phyloP scores from a whole-genome alignment of 2,113 vertebrate genomes.

The Plotosus lineatus region DNA sequence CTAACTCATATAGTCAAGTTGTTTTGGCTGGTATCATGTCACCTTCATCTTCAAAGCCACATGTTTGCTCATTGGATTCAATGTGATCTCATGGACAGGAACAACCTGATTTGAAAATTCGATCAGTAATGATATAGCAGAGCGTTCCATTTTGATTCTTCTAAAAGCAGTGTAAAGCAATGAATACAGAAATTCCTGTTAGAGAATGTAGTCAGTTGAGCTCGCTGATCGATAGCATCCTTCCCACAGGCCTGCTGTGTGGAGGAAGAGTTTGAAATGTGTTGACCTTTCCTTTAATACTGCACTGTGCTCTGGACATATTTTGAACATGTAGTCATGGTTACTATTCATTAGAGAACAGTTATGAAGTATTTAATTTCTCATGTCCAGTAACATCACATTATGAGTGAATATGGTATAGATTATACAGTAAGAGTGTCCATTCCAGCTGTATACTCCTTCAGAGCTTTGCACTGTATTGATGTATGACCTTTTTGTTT shows the following conservation, averaged over 20 bases:
- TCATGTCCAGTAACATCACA: slow-evolving; percentile 1
- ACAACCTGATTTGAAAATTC: background rate
- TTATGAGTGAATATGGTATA: slow-evolving; percentile 36
- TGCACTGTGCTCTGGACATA: slow-evolving; percentile 20
- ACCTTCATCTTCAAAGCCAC: slow-evolving; percentile 8
- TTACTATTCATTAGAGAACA: slow-evolving; percentile 34
- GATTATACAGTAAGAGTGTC: background rate
- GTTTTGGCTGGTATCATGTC: slow-evolving; percentile 9
- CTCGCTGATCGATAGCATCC: slow-evolving; percentile 40
- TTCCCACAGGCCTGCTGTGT: slow-evolving; percentile 31
- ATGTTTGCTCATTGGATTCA: background rate
- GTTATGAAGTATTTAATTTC: slow-evolving; percentile 15
- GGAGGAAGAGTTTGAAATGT: slow-evolving; percentile 35
- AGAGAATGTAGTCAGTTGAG: slow-evolving; percentile 32
- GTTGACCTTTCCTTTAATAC: slow-evolving; percentile 38
- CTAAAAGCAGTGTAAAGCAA: slow-evolving; percentile 30
- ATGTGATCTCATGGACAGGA: background rate
- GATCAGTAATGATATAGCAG: background rate
- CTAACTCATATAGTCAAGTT: background rate
- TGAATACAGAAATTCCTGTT: slow-evolving; percentile 28
- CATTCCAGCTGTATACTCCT: background rate
- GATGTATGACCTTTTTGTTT: slow-evolving; percentile 55
- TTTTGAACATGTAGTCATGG: slow-evolving; percentile 35
- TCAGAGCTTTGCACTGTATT: slow-evolving; percentile 36
- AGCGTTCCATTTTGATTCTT: slow-evolving; percentile 24